These are phyloP conservation scores for Pseudoatta argentina DNA, from an alignment of 1,140 invertebrate genomes.

Conservation along the genomic window DNA sequence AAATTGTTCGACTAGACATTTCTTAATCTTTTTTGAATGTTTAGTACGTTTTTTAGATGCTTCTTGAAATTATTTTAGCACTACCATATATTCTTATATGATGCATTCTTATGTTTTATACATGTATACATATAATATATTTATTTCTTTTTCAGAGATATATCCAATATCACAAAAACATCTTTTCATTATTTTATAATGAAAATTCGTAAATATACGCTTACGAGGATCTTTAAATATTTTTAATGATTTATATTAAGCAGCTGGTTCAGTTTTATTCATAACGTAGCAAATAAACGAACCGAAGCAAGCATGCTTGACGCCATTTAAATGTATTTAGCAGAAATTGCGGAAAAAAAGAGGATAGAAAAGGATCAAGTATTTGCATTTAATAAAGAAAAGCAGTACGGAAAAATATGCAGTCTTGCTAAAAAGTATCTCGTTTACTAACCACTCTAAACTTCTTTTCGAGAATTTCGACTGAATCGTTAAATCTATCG, in stretches of 20 bases:
- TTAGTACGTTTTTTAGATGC: background rate
- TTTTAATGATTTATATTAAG: background rate
- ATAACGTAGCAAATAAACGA: background rate
- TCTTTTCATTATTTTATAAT: background rate
- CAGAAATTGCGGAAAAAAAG: background rate
- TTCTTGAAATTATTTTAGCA: background rate
- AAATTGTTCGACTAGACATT: background rate
- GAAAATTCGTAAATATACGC: background rate
- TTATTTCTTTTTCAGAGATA: background rate
- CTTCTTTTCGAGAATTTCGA: background rate
- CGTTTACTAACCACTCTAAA: background rate
- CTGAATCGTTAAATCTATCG: conserved; percentile 24
- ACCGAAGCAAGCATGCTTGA: background rate
- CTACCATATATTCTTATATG: background rate
- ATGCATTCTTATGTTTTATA: background rate
- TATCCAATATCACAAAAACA: background rate
- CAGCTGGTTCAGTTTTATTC: background rate
- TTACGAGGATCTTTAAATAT: background rate
- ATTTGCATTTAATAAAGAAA: background rate
- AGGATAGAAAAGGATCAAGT: background rate
- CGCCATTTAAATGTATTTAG: conserved; percentile 2
- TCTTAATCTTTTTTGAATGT: background rate
- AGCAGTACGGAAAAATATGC: background rate
- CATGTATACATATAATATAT: too few species aligned
- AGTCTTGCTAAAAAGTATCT: background rate